These are phyloP conservation scores for Gorilla gorilla DNA, from an alignment of 2,113 vertebrate genomes.

Conservation along the genomic window DNA sequence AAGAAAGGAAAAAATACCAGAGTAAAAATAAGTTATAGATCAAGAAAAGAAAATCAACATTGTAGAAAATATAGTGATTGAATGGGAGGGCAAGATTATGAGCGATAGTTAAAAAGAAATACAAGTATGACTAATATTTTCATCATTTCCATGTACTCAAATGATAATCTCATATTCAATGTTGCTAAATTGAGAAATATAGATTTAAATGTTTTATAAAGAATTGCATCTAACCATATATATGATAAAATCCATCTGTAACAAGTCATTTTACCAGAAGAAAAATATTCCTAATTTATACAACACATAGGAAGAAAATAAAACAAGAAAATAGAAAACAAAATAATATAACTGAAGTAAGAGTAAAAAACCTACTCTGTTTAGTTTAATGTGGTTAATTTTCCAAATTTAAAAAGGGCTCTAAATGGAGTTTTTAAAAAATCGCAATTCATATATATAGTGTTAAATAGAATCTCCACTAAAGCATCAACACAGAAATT, in stretches of 20 bases:
- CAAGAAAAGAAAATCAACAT: neutral
- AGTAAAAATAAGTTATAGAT: neutral
- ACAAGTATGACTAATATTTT: neutral
- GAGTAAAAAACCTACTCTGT: neutral
- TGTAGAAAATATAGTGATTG: neutral
- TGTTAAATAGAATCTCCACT: neutral
- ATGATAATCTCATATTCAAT: neutral
- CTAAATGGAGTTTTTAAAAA: neutral
- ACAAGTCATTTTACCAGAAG: neutral
- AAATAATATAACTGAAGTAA: neutral
- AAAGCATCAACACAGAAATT: neutral
- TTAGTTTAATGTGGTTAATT: neutral
- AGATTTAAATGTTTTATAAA: neutral
- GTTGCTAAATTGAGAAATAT: neutral
- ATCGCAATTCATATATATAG: neutral
- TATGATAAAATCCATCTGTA: neutral
- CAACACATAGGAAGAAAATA: neutral
- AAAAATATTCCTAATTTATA: neutral
- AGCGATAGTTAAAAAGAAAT: neutral
- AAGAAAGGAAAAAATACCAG: neutral
- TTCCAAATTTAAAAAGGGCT: neutral
- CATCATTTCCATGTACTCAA: neutral
- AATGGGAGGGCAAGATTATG: neutral
- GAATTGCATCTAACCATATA: neutral
- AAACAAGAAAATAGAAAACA: neutral